Conservation (phyloP, 2,113 vertebrate species). For the Meleagris gallopavo region DNA sequence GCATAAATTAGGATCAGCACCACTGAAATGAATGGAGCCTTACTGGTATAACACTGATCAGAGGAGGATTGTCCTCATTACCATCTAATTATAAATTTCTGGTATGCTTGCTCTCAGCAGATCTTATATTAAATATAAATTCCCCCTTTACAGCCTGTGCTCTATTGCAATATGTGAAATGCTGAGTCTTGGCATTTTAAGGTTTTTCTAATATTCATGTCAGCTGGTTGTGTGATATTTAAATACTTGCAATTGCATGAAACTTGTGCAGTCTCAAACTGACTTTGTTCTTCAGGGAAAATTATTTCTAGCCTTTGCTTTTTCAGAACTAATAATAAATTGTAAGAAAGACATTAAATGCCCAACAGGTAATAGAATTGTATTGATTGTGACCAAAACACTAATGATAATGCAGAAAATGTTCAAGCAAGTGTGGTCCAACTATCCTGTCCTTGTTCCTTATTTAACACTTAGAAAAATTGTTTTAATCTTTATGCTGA, state of each 20-base stretch:
- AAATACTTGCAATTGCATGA: slow-evolving; percentile 59
- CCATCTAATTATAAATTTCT: slow-evolving; percentile 67
- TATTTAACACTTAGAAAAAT: not conserved
- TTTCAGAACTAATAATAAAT: slow-evolving; percentile 7
- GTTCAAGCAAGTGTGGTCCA: not conserved
- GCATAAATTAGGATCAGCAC: slow-evolving; percentile 55
- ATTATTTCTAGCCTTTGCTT: not conserved
- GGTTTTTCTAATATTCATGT: slow-evolving; percentile 52
- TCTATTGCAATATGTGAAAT: slow-evolving; percentile 47
- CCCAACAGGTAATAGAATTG: not conserved
- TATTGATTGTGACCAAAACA: not conserved
- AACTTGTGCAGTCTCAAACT: not conserved
- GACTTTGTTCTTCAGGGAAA: slow-evolving; percentile 27
- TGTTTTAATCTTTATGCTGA: not conserved
- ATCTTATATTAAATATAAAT: slow-evolving; percentile 68
- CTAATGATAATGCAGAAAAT: not conserved
- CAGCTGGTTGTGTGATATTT: slow-evolving; percentile 60
- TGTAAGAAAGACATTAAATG: not conserved
- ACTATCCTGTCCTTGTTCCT: not conserved
- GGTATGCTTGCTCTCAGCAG: slow-evolving; percentile 53
- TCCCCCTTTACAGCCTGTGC: slow-evolving; percentile 37
- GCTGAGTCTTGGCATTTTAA: slow-evolving; percentile 69
- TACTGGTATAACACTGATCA: slow-evolving; percentile 62
- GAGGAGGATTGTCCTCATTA: slow-evolving; percentile 64
- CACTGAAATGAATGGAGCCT: slow-evolving; percentile 49